Base-by-base conservation (phyloP, 37 sponge, comb jelly and placozoan genomes). In the Lycopodina hypogea region DNA sequence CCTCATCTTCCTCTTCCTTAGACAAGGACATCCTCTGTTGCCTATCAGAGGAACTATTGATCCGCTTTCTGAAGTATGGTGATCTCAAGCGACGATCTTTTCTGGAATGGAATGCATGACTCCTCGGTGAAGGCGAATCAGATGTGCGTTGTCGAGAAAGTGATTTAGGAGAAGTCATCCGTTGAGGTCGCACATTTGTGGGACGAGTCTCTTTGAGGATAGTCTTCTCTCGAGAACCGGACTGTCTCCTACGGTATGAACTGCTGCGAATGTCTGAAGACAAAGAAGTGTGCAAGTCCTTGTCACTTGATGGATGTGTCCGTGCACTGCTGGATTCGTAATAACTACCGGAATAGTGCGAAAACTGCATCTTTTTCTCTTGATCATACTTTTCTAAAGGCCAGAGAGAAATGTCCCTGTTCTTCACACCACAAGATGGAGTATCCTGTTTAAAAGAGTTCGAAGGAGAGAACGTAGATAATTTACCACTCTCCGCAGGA, bases 1-100 rank as follows among this genome's bases (percentile, higher is more conserved):
- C 85, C 17, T 83, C 77, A 22, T 45, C 68, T 28, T 36, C 35
- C 38, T 11, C 34, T 34, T 67, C 35, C 37, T 11, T 23, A 41
- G n/a, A 21, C 24, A 15, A 4, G 45, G 28, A 29, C 7, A 28
- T 15, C 38, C 45, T 30, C 33, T 35, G 70, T 52, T 51, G 23
- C 34, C 74, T 73, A 35, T 67, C 68, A 67, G 2, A 37, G n/a
- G 68, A 32, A 11, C 37, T 67, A 4, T 18, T 30, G 36, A 3
- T 30, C 68, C 37, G n/a, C n/a, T n/a, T n/a, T n/a, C n/a, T n/a
- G n/a, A n/a, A n/a, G n/a, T n/a, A n/a, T n/a, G n/a, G n/a, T n/a
- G n/a, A n/a, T n/a, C n/a, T n/a, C n/a, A n/a, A n/a, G n/a, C n/a
- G 7, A 32, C 30, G 32, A 67, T 7, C 8, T 67, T 8, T 30